Base-by-base conservation (phyloP, 2,797 vertebrate species). In the Neosilurus mollespiculum region DNA sequence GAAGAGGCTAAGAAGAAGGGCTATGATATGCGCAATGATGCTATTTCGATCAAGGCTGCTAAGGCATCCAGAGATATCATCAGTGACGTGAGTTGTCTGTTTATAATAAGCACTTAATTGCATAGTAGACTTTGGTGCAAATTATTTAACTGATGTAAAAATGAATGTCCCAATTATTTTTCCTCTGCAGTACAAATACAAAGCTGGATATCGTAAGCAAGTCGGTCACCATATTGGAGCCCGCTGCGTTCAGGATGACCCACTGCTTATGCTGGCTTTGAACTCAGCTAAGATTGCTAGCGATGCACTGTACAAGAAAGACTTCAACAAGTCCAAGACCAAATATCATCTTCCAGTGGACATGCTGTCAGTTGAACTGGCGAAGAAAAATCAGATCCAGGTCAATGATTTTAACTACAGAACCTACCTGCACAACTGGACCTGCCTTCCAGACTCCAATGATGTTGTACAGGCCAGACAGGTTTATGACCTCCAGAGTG, bases 201-300 rank as follows among this genome's bases (percentile, higher is more conserved):
- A 96, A 53, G 87, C 95, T 58, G 96, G 94, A 0, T 98, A 95
- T 82, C 92, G 96, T 77, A 97, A 97, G 88, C 97, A 99, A 86
- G 93, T 95, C 0, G 97, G 97, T 0, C 97, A 97, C 83, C 97
- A 98, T 89, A 95, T 99, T 22, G 97, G 97, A n/a, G 96, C 95
- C 85, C 96, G 78, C 62, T 93, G 93, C 87, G 2, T 99, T 83
- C 89, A 96, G 87, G 97, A 98, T n/a, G 97, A 99, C 77, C 97
- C 97, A 10, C 94, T 96, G 86, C 92, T 96, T 69, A 61, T 96
- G 87, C 90, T 95, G 89, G 96, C 94, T 8, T 92, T 96, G 92
- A 95, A 96, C 84, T 93, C 96, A 61, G 96, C 94, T 51, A 96
- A 94, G 91, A 96, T 96, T 91, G 96, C 96, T 88, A 96, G 96